A percentile compares a stretch with the other conserved stretches of the same genome.
phyloP scores from a whole-genome alignment of 2,797 vertebrate species.

The Diceros bicornis region DNA sequence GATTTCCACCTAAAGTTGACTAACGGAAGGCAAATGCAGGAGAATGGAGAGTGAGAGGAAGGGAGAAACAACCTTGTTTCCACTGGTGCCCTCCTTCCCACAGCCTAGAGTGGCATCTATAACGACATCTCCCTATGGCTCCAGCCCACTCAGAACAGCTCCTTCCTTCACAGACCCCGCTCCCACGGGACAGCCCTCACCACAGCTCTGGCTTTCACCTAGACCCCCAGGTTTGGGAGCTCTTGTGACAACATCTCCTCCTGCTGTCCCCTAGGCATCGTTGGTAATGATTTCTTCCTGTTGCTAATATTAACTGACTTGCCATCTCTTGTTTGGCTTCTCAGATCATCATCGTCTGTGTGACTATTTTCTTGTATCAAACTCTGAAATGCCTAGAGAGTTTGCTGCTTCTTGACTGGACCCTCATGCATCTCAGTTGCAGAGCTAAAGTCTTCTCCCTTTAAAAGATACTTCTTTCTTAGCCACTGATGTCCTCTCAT shows the following conservation, averaged over 20 bases:
- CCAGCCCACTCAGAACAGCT: not conserved
- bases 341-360: not conserved
- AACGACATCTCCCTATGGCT: not conserved
- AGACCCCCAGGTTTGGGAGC: no score
- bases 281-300: not conserved
- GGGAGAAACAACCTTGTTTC: not conserved
- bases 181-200: not conserved
- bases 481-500: no score
- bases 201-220: accelerated
- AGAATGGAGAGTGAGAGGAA: not conserved
- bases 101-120: no score
- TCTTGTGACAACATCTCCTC: no score
- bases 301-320: no score
- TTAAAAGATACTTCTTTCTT: no score
- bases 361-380: not conserved
- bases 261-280: not conserved
- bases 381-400: not conserved
- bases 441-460: not conserved
- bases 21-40: not conserved
- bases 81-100: not conserved
- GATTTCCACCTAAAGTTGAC: not conserved
- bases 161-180: not conserved
- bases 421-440: not conserved
- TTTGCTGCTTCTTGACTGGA: not conserved
- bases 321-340: not conserved